A percentile compares a stretch with the other conserved stretches of the same genome.
phyloP scores from a whole-genome alignment of 2,888 invertebrate species.

The Lithophane socia region DNA sequence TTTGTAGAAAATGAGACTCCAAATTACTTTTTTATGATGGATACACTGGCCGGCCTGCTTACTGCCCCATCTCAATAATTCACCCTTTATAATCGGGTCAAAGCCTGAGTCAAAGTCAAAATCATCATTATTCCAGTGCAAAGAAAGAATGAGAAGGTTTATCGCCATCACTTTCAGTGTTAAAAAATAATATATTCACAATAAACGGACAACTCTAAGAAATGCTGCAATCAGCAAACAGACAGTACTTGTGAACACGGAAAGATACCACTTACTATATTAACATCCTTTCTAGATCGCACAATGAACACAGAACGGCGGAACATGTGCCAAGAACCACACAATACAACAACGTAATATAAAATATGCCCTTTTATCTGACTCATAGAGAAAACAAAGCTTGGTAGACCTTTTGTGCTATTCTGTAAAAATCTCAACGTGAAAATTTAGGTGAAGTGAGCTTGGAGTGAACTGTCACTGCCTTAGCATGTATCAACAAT shows the following conservation, averaged over 20 bases:
- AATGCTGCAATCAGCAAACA: conserved; percentile 4
- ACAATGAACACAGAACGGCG: not conserved
- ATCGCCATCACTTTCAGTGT: not conserved
- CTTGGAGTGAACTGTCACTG: too few relatives aligned
- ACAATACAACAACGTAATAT: not conserved
- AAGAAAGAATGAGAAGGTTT: not conserved
- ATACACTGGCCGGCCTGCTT: not conserved
- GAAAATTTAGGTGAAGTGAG: too few relatives aligned
- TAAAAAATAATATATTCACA: not conserved
- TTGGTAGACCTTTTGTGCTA: not conserved
- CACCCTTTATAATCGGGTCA: not conserved
- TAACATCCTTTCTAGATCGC: not conserved
- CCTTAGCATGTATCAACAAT: too few relatives aligned
- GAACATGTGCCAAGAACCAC: conserved; percentile 22
- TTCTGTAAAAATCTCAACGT: too few relatives aligned
- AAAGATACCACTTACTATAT: conserved; percentile 18
- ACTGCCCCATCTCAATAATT: not conserved
- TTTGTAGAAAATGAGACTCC: too few relatives aligned
- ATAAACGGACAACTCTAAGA: not conserved
- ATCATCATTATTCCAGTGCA: not conserved
- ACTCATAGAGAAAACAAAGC: not conserved
- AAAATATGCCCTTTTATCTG: not conserved
- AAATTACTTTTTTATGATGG: too few relatives aligned
- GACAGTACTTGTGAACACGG: not conserved
- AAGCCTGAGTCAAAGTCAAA: not conserved